phyloP scores from a whole-genome alignment of 2,888 invertebrate species.

The Philonicus albiceps region DNA sequence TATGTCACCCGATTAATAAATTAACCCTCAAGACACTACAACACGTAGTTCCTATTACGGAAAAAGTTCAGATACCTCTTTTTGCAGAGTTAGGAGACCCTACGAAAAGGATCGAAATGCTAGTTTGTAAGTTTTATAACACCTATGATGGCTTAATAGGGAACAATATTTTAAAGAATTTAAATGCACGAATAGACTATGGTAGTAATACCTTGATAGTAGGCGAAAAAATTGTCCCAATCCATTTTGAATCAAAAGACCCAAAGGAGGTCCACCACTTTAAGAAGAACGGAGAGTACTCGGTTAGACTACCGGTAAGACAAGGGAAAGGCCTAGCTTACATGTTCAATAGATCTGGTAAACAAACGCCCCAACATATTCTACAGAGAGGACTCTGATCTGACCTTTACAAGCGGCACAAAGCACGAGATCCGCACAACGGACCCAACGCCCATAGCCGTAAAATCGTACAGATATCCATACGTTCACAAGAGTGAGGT shows the following conservation, averaged over 20 bases:
- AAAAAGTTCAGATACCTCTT: no score
- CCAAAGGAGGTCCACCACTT: background rate
- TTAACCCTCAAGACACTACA: no score
- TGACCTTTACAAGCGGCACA: no score
- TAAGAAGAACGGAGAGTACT: background rate
- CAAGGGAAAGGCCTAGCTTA: background rate
- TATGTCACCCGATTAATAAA: background rate
- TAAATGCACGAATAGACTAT: no score
- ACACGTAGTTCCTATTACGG: no score
- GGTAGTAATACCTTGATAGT: no score
- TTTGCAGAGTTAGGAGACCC: no score
- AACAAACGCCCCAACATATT: background rate
- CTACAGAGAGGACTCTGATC: background rate
- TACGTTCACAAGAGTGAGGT: background rate
- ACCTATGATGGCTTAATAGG: no score
- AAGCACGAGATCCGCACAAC: background rate
- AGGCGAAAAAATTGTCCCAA: no score
- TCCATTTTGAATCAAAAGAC: background rate
- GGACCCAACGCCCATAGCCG: background rate
- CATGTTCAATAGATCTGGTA: background rate
- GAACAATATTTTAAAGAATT: no score
- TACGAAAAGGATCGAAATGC: no score
- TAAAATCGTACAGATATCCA: conserved; percentile 17
- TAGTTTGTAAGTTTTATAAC: no score
- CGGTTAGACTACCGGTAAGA: background rate